These are phyloP conservation scores for Branchinecta lynchi DNA, from an alignment of 1,140 invertebrate genomes.

Conservation along the genomic window DNA sequence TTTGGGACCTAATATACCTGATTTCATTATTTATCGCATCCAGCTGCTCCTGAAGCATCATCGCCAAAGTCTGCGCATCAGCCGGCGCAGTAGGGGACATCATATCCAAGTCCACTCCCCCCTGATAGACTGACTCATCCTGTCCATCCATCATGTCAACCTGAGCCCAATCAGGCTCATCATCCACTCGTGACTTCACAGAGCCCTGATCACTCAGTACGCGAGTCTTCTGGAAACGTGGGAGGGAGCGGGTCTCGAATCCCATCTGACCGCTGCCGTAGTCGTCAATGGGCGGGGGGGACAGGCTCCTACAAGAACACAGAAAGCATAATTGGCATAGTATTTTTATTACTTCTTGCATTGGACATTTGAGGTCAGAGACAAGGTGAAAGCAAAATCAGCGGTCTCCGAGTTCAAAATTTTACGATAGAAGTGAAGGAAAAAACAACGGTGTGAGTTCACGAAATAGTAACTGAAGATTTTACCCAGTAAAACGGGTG, in stretches of 20 bases:
- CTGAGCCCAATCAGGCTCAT: background rate
- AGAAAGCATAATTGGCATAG: background rate
- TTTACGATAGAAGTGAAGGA: too few relatives aligned
- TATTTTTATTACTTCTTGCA: background rate
- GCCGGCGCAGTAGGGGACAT: conserved; percentile 29
- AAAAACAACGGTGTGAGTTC: too few relatives aligned
- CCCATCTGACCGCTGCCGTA: conserved; percentile 52
- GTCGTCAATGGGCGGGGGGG: conserved; percentile 47
- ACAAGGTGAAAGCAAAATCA: too few relatives aligned
- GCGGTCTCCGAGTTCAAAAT: too few relatives aligned
- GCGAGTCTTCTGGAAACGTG: conserved; percentile 31
- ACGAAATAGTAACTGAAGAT: too few relatives aligned
- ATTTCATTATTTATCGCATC: conserved; percentile 99
- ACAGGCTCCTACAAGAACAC: conserved; percentile 48
- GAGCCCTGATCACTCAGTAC: conserved; percentile 20
- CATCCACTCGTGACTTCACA: conserved; percentile 27
- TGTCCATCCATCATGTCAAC: conserved; percentile 16
- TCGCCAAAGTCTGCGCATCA: conserved; percentile 89
- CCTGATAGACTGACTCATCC: conserved; percentile 16
- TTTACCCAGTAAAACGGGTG: too few relatives aligned
- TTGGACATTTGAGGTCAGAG: too few relatives aligned
- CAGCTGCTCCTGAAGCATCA: conserved; percentile 97
- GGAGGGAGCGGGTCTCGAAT: conserved; percentile 59
- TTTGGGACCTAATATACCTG: conserved; percentile 33
- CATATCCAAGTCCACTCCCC: conserved; percentile 16